Evolutionary conservation across 1,140 invertebrate genomes (phyloP).

Genomic region (Drosophila guanche): DNA sequence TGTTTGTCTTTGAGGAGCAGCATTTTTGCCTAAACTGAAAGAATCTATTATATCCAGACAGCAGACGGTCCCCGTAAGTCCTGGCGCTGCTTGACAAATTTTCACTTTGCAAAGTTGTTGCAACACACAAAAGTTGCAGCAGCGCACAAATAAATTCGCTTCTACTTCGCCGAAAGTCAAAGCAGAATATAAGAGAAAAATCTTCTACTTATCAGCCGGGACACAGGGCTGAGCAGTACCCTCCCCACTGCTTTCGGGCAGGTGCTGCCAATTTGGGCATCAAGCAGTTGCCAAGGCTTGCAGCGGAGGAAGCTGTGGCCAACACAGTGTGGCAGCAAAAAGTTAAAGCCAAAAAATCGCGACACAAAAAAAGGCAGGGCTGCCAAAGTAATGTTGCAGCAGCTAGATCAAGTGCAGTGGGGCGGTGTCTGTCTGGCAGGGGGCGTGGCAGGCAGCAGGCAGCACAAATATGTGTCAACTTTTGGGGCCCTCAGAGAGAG

Average conservation of each 20-base stretch:
- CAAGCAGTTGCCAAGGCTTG: constrained; percentile 63
- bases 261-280: constrained; percentile 77
- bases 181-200: constrained; percentile 22
- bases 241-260: constrained; percentile 59
- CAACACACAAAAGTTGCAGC: constrained; percentile 70
- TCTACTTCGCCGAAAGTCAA: constrained; percentile 48
- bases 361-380: constrained; percentile 39
- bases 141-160: constrained; percentile 72
- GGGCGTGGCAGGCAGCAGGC: constrained; percentile 62
- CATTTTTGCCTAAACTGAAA: constrained; percentile 72
- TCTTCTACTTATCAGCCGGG: constrained; percentile 61
- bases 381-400: constrained; percentile 61
- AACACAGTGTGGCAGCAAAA: constrained; percentile 66
- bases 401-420: constrained; percentile 57
- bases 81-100: constrained; percentile 74
- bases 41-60: constrained; percentile 74
- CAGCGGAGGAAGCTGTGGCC: constrained; percentile 2
- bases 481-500: constrained; percentile 28
- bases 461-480: constrained; percentile 78
- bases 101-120: constrained; percentile 77
- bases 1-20: constrained; percentile 68
- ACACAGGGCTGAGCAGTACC: no score
- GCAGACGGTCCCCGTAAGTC: constrained; percentile 7
- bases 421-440: constrained; percentile 38
- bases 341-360: constrained; percentile 62